A percentile compares a stretch with the other conserved stretches of the same genome.
These are phyloP conservation scores for Eulithis testata DNA, from an alignment of 2,888 invertebrate genomes.

Conservation along the genomic window DNA sequence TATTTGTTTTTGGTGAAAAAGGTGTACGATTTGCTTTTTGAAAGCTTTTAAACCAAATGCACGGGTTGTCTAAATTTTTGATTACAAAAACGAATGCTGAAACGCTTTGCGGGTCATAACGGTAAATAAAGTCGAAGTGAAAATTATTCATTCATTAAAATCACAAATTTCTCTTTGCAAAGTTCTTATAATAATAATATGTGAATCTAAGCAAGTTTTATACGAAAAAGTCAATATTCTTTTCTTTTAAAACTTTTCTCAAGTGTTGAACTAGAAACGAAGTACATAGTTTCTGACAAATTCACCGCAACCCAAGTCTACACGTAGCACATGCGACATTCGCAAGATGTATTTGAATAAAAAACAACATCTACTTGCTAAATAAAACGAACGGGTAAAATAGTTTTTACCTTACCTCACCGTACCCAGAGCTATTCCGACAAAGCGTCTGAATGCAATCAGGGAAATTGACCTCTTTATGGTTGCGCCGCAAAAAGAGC, in stretches of 20 bases:
- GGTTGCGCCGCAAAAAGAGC: slow-evolving; percentile 34
- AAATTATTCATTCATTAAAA: no score
- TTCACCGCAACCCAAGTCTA: background rate
- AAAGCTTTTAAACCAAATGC: slow-evolving; percentile 27
- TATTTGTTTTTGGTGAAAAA: slow-evolving; percentile 22
- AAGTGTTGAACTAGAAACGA: no score
- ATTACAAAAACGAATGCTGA: background rate
- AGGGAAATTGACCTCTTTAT: slow-evolving; percentile 37
- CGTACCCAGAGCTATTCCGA: slow-evolving; percentile 20
- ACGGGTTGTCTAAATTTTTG: background rate
- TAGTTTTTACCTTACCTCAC: slow-evolving; percentile 17
- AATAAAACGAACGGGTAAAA: slow-evolving; percentile 18
- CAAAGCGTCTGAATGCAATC: slow-evolving; percentile 32
- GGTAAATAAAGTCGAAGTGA: background rate
- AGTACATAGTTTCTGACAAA: background rate
- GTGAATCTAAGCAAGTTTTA: no score
- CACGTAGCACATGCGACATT: background rate
- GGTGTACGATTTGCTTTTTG: slow-evolving; percentile 21
- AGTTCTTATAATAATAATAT: no score
- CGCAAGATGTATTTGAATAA: slow-evolving; percentile 17
- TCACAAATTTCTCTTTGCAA: no score
- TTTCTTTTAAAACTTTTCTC: no score
- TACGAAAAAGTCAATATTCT: background rate
- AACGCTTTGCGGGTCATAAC: background rate
- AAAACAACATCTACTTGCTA: slow-evolving; percentile 8